Evolutionary conservation across 2,888 invertebrate genomes (phyloP).

Genomic region (Metopia argyrocephala): DNA sequence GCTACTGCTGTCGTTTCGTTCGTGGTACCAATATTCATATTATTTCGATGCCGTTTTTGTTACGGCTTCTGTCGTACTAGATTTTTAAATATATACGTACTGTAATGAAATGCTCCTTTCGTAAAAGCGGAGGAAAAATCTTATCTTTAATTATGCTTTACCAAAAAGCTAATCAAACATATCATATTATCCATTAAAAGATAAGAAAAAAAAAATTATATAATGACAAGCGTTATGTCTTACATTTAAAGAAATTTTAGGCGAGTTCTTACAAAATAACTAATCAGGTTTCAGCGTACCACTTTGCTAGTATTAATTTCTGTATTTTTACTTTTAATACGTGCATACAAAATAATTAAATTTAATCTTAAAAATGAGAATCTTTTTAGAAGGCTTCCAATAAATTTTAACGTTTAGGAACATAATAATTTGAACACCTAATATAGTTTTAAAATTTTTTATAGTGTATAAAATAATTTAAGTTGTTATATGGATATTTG

Average conservation of each 20-base stretch:
- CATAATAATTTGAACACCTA: no score
- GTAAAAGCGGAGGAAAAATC: slow-evolving; percentile 33
- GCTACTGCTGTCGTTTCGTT: slow-evolving; percentile 18
- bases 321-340: no score
- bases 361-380: no score
- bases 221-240: background rate
- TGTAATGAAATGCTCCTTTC: slow-evolving; percentile 45
- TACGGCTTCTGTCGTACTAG: background rate
- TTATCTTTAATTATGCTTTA: slow-evolving; percentile 56
- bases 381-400: no score
- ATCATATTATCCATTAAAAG: slow-evolving; percentile 54
- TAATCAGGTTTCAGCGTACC: background rate
- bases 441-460: no score
- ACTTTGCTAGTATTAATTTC: slow-evolving; percentile 17
- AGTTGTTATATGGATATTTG: no score
- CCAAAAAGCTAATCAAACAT: slow-evolving; percentile 45
- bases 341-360: no score
- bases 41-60: slow-evolving; percentile 22
- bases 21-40: background rate
- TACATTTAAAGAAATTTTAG: slow-evolving; percentile 13
- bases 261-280: background rate
- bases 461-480: no score
- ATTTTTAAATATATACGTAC: slow-evolving; percentile 15
- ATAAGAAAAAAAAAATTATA: slow-evolving; percentile 21
- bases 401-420: no score